Evolutionary conservation across 2,113 vertebrate species (phyloP).

Genomic region (Damaliscus lunatus): DNA sequence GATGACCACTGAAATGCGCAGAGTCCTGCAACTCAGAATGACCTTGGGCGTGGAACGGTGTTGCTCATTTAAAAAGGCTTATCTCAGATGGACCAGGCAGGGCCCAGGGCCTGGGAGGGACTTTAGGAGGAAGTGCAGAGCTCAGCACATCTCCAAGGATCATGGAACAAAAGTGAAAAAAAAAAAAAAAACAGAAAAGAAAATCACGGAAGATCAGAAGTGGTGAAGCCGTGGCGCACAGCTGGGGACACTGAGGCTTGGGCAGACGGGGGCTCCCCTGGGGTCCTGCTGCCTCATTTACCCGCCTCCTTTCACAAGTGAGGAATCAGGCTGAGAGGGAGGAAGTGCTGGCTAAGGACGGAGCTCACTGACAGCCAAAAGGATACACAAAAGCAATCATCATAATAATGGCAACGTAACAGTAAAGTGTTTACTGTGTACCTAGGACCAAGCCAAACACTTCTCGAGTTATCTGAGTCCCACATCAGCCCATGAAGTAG

Average conservation of each 20-base stretch:
- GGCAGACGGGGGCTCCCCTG: background rate
- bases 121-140: background rate
- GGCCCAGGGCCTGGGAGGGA: accelerated
- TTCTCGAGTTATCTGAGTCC: background rate
- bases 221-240: background rate
- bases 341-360: background rate
- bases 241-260: background rate
- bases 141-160: background rate
- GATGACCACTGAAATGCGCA: accelerated
- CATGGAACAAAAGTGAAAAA: background rate
- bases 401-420: background rate
- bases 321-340: background rate
- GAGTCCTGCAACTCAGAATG: background rate
- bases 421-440: background rate
- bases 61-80: background rate
- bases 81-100: accelerated
- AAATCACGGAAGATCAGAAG: background rate
- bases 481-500: background rate
- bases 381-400: accelerated
- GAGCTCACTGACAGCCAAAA: background rate
- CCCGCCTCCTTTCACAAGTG: background rate
- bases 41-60: no score
- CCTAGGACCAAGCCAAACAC: background rate
- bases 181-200: background rate
- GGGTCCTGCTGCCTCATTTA: background rate